Evolutionary conservation across 2,888 invertebrate genomes (phyloP), one percentile per base, ranked within the genome.

Genomic region (Linnaemya vulpina): DNA sequence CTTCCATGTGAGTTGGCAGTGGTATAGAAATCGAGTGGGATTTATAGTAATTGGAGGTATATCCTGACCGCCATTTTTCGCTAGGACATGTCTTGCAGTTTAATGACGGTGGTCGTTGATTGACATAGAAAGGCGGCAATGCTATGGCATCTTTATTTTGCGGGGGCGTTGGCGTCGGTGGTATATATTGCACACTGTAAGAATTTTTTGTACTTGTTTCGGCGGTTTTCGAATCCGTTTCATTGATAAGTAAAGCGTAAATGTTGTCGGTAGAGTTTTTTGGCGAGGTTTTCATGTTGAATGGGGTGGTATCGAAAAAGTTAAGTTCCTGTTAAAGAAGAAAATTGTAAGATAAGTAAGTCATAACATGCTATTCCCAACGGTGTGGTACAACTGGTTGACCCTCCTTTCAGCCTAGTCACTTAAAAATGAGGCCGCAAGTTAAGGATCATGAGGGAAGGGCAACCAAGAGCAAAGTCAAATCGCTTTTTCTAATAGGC

Each of bases 1-100:
- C 87, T 84, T 91, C 91, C 82, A 90, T 81, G 49, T 91, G 92
- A 46, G 91, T 90, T 5, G 91, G 90, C 82, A 92, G 81, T 46
- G 89, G 89, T 62, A 89, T 78, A 0, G 89, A 84, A 13, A 89
- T 89, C 7, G 88, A 82, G 40, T 88, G 89, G 0, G 87, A 83
- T 76, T 90, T 82, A 53, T 77, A 81, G 30, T 87, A 75, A 13
- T 84, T 84, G 53, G 81, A 87, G 25, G 65, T 77, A 25, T 76
- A 76, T 7, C 49, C 49, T 25, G 84, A 84, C 53, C 88, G 87
- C 90, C 90, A 91, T 85, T 90, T 91, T 63, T 91, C 90, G 8
- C 90, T 91, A 46, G 89, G 89, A 0, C 58, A 30, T 20, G 25
- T 8, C 63, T 35, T 71, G 20, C 65, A 62, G 25, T 22, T 78